Evolutionary conservation across 2,888 invertebrate genomes (phyloP), one percentile per base, ranked within the genome.

Genomic region (Lithophane ornitopus): DNA sequence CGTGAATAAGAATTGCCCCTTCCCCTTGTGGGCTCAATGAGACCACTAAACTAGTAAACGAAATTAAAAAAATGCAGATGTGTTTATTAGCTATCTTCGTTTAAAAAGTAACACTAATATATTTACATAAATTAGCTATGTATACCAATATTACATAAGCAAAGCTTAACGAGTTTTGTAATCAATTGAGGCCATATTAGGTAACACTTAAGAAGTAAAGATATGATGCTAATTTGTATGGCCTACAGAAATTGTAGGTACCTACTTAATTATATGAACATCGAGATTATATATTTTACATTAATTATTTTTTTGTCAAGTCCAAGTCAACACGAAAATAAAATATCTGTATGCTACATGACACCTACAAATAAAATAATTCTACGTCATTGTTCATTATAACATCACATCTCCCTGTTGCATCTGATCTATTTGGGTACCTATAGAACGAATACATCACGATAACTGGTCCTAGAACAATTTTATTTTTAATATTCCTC

Each of bases 61-160:
- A 28, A 39, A 44, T 34, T 67, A 22, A 39, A 34, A 76, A 76
- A 26, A 52, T 14, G 34, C 28, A 65, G 46, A 41, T 66, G 28
- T 54, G 3, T 46, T 14, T 44, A 58, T 3, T 63, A 59, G 39
- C 22, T 54, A 14, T 59, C 28, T 63, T 70, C 11, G 7, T 56
- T 63, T 41, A 39, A 34, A 19, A 19, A 49, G 56, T 69, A 65
- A 54, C 62, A 83, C 19, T 71, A 34, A 71, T 70, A 76, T 22
- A 59, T 49, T 80, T 82, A 70, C 78, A 82, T 80, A 77, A 70
- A 82, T 80, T 65, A 65, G 46, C n/a, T 16, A 65, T 76, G 39
- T 69, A 63, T 70, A 67, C 56, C 44, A 82, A 82, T 59, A 78
- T 80, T 80, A 83, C 78, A 65, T 78, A 82, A 82, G 28, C 26